Conservation (phyloP, 2,113 vertebrate species). For the Oreocharis arfaki region DNA sequence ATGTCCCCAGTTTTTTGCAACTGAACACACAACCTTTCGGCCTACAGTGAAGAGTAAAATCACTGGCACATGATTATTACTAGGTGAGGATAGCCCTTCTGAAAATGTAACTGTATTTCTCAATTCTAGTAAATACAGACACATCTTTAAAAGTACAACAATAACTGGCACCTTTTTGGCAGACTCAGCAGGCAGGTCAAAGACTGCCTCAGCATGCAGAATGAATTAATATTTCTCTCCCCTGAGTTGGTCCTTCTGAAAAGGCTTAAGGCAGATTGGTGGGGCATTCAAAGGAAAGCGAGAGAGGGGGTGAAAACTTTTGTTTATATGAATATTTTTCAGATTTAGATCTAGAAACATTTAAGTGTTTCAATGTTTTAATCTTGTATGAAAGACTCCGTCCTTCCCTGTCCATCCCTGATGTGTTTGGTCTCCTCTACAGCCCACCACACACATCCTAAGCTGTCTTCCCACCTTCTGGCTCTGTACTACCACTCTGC, state of each 20-base stretch:
- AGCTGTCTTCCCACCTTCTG: background rate
- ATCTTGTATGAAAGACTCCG: background rate
- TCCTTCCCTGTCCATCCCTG: background rate
- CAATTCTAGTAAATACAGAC: constrained; percentile 16
- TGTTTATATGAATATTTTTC: constrained; percentile 27
- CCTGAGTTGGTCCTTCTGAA: constrained; percentile 37
- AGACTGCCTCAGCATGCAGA: constrained; percentile 52
- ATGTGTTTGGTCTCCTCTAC: background rate
- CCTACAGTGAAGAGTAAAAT: background rate
- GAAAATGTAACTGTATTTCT: constrained; percentile 18
- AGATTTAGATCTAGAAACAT: constrained; percentile 26
- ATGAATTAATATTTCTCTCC: constrained; percentile 31
- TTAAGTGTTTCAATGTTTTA: background rate
- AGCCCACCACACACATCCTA: background rate
- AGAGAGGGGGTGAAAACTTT: background rate
- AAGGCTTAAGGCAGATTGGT: constrained; percentile 56
- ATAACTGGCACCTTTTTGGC: constrained; percentile 48
- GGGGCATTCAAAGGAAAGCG: constrained; percentile 36
- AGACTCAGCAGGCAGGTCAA: constrained; percentile 53
- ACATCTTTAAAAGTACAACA: background rate
- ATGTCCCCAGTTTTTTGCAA: background rate
- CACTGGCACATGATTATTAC: background rate
- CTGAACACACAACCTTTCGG: background rate
- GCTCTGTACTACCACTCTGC: background rate
- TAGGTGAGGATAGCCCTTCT: background rate